phyloP scores from a whole-genome alignment of 1,140 invertebrate genomes.

The Theocolax elegans region DNA sequence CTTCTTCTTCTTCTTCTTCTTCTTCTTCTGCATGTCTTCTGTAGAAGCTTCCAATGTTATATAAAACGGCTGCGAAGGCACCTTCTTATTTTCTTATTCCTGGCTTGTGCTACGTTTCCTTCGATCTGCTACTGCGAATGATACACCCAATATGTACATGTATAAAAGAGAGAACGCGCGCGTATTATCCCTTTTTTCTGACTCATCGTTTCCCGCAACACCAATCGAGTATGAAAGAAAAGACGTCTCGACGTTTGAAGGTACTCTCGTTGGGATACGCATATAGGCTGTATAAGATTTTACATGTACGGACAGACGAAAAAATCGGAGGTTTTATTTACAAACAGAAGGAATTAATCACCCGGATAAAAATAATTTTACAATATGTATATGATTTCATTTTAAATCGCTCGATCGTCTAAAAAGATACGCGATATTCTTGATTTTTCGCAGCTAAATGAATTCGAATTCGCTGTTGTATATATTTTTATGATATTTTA shows the following conservation, averaged over 20 bases:
- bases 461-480: too few species aligned
- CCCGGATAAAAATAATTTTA: too few species aligned
- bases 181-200: neutral
- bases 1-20: neutral
- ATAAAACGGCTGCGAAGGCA: neutral
- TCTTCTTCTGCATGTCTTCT: neutral
- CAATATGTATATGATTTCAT: neutral
- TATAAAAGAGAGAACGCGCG: neutral
- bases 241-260: neutral
- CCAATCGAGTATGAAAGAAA: neutral
- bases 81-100: slow-evolving; percentile 3
- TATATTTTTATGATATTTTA: too few species aligned
- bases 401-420: too few species aligned
- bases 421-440: too few species aligned
- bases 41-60: slow-evolving; percentile 8
- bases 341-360: too few species aligned
- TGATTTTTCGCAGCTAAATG: too few species aligned
- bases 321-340: too few species aligned
- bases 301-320: too few species aligned
- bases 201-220: neutral
- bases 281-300: too few species aligned
- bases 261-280: too few species aligned
- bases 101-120: neutral
- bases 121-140: slow-evolving; percentile 1
- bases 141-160: neutral